Evolutionary conservation across 2,113 vertebrate species (phyloP).

Genomic region (Python bivittatus): DNA sequence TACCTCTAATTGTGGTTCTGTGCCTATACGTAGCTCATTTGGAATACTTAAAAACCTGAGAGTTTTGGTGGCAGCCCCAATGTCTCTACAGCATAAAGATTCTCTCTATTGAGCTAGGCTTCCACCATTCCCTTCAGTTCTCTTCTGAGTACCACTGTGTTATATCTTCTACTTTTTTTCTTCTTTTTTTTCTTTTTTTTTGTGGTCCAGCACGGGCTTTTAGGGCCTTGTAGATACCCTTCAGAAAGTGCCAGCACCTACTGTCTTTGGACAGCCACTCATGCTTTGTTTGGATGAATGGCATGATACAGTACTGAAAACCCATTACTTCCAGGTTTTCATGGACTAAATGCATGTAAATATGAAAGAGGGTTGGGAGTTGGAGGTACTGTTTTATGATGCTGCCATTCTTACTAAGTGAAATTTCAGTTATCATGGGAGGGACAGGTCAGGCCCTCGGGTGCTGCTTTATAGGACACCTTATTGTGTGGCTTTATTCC

Average conservation of each 20-base stretch:
- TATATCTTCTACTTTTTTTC: too few relatives aligned
- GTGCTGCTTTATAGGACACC: too few relatives aligned
- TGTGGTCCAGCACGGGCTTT: background rate
- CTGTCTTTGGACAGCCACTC: background rate
- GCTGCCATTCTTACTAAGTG: background rate
- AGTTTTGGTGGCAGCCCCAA: too few relatives aligned
- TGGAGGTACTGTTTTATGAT: background rate
- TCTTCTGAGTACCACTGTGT: too few relatives aligned
- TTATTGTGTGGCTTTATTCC: background rate
- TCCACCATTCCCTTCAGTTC: too few relatives aligned
- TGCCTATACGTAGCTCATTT: too few relatives aligned
- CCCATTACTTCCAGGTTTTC: background rate
- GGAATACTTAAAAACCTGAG: too few relatives aligned
- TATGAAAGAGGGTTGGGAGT: background rate
- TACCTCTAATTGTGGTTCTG: too few relatives aligned
- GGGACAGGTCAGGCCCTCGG: background rate
- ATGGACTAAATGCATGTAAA: background rate
- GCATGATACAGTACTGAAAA: too few relatives aligned
- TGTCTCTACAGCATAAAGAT: too few relatives aligned
- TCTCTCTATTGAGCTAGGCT: too few relatives aligned
- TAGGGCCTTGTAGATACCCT: background rate
- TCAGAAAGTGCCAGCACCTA: background rate
- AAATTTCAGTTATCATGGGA: background rate
- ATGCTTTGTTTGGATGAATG: background rate
- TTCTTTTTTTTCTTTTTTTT: too few relatives aligned